A percentile compares a stretch with the other conserved stretches of the same genome.
These are phyloP conservation scores for Cecidostiba fungosa DNA, from an alignment of 2,888 invertebrate genomes.

Conservation along the genomic window DNA sequence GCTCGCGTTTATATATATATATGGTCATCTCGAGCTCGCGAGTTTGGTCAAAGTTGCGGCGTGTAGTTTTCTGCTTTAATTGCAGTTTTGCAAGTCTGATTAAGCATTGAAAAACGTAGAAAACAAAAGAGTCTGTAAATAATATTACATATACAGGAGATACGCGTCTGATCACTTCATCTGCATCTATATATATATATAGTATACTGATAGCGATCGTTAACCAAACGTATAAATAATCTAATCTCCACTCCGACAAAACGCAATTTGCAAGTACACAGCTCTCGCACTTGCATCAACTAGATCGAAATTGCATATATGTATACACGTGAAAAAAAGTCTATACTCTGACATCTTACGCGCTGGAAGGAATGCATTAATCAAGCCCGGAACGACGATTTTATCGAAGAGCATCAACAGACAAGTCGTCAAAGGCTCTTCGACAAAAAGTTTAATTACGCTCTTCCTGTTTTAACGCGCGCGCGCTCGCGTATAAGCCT, in stretches of 20 bases:
- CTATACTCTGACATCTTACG: background rate
- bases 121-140: too few species aligned
- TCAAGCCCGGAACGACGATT: conserved; percentile 43
- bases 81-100: background rate
- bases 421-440: conserved; percentile 33
- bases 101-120: too few species aligned
- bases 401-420: conserved; percentile 32
- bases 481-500: background rate
- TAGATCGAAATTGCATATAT: background rate
- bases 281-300: background rate
- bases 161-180: too few species aligned
- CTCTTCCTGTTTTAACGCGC: conserved; percentile 53
- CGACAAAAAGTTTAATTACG: conserved; percentile 51
- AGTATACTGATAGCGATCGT: too few species aligned
- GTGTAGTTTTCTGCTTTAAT: background rate
- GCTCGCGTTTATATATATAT: background rate
- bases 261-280: too few species aligned
- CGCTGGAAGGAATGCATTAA: conserved; percentile 38
- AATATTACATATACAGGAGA: too few species aligned
- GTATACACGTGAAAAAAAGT: background rate
- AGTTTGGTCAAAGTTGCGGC: background rate
- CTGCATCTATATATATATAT: too few species aligned
- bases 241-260: too few species aligned
- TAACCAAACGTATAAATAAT: too few species aligned
- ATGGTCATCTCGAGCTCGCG: conserved; percentile 17